A percentile compares a stretch with the other conserved stretches of the same genome.
Evolutionary conservation across 2,113 vertebrate genomes (phyloP).

Genomic region (Mesocricetus auratus): DNA sequence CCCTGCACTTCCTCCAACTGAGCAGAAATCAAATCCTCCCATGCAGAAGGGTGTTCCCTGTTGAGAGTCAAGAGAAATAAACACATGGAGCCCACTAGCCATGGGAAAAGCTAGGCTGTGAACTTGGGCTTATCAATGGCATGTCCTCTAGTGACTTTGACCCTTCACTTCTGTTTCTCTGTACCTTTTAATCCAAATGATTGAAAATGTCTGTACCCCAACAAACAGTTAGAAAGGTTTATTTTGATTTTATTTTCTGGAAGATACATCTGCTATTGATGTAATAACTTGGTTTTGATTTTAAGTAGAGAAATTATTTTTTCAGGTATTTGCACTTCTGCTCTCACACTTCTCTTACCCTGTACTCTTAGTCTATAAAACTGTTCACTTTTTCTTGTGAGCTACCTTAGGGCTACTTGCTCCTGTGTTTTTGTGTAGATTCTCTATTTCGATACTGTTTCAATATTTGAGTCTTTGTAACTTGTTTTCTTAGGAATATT

Average conservation of each 20-base stretch:
- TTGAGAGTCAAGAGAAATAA: neutral
- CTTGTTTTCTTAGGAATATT: neutral
- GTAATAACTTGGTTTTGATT: neutral
- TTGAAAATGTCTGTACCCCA: neutral
- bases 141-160: neutral
- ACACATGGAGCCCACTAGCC: neutral
- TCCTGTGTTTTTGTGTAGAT: neutral
- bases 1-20: neutral
- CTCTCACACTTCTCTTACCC: neutral
- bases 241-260: neutral
- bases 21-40: neutral
- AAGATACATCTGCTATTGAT: neutral
- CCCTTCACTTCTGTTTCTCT: neutral
- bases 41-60: neutral
- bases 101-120: neutral
- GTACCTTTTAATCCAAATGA: neutral
- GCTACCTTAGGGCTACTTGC: neutral
- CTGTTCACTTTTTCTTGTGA: neutral
- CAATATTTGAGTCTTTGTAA: conserved; percentile 45
- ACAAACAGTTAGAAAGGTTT: neutral
- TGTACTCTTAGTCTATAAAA: neutral
- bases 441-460: neutral
- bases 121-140: neutral
- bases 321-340: neutral
- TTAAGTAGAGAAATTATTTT: conserved; percentile 33